phyloP scores from a whole-genome alignment of 2,113 vertebrate species.

The Circaetus cinerascens region DNA sequence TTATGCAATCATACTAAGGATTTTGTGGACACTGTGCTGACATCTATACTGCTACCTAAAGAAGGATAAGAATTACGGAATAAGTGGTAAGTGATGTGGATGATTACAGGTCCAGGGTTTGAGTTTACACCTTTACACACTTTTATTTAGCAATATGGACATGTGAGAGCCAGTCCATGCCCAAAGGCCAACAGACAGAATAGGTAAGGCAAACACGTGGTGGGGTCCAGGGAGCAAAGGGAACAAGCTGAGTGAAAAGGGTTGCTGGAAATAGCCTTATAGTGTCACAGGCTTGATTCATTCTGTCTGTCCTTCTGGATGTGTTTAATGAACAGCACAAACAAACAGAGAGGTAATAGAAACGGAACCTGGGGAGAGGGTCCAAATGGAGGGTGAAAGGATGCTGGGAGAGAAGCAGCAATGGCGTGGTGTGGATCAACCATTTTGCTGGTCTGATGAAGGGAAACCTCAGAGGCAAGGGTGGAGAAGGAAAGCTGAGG shows the following conservation, averaged over 20 bases:
- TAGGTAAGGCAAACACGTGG: neutral
- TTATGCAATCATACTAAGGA: neutral
- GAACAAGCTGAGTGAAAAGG: neutral
- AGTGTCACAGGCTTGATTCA: neutral
- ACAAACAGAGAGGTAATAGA: neutral
- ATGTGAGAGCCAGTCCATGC: neutral
- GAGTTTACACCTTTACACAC: neutral
- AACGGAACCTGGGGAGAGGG: neutral
- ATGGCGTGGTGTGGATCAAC: neutral
- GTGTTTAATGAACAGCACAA: neutral
- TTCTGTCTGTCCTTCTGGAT: neutral
- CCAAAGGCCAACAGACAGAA: neutral
- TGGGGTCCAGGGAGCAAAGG: neutral
- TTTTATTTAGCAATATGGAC: neutral
- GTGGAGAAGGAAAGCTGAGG: neutral
- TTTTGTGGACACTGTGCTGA: neutral
- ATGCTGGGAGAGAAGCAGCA: neutral
- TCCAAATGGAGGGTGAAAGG: neutral
- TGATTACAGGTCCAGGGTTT: neutral
- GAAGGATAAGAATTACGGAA: neutral
- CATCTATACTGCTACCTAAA: neutral
- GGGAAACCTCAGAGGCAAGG: neutral
- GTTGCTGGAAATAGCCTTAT: neutral
- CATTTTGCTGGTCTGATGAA: neutral
- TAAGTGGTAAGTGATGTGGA: neutral